Percentiles rank a stretch among this genome's conserved stretches.
phyloP scores from a whole-genome alignment of 1,140 invertebrate species.

The Drosophila guanche region DNA sequence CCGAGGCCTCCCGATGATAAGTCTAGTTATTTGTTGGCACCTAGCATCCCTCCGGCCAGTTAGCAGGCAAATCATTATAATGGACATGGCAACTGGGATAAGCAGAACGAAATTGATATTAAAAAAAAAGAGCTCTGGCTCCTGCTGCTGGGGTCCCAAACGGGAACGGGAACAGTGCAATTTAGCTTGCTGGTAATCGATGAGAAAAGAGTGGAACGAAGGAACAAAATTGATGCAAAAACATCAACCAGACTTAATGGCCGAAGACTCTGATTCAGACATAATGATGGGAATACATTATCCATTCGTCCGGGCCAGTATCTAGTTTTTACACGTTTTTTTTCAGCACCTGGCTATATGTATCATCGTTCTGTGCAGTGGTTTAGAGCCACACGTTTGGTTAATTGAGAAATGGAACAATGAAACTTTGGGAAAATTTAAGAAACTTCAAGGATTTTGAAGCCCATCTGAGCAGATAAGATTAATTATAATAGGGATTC shows the following conservation, averaged over 20 bases:
- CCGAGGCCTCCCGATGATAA: conserved; percentile 23
- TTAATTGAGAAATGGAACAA: conserved; percentile 13
- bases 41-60: conserved; percentile 71
- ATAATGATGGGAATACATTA: conserved; percentile 55
- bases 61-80: conserved; percentile 66
- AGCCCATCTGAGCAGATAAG: too few relatives aligned
- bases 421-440: too few relatives aligned
- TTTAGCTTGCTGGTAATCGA: conserved; percentile 49
- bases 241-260: conserved; percentile 49
- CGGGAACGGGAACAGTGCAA: conserved; percentile 37
- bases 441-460: too few relatives aligned
- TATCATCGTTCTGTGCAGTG: conserved; percentile 19
- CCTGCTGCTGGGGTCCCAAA: not conserved
- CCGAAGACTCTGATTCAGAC: conserved; percentile 37
- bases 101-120: conserved; percentile 56
- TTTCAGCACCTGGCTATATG: conserved; percentile 3
- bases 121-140: conserved; percentile 5
- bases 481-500: too few relatives aligned
- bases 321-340: not conserved
- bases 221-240: conserved; percentile 33
- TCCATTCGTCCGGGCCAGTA: conserved; percentile 11
- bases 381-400: conserved; percentile 18
- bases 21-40: conserved; percentile 78
- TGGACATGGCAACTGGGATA: conserved; percentile 46
- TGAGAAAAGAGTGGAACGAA: conserved; percentile 30